Evolutionary conservation across 2,797 vertebrate species (phyloP).

Genomic region (Muscicapa comitata): DNA sequence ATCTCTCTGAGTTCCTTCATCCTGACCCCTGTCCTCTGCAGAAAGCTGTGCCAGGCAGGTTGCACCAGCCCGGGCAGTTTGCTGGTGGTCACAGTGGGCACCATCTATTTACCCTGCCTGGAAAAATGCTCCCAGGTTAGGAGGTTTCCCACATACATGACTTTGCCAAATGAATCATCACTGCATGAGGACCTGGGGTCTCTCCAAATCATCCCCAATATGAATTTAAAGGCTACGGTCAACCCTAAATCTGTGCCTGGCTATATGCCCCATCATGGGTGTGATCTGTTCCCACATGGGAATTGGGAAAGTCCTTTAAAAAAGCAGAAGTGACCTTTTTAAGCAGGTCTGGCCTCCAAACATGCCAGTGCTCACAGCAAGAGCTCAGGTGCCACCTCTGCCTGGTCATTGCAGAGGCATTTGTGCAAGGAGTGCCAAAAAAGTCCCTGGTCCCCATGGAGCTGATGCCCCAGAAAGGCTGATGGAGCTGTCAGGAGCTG

Average conservation of each 20-base stretch:
- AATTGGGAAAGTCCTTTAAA: background rate
- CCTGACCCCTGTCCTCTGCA: background rate
- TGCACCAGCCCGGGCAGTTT: background rate
- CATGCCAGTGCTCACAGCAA: background rate
- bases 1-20: background rate
- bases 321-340: background rate
- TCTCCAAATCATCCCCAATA: background rate
- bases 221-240: background rate
- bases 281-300: background rate
- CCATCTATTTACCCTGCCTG: background rate
- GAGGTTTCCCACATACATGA: rapidly evolving
- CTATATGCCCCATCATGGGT: background rate
- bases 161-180: background rate
- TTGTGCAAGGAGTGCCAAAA: background rate
- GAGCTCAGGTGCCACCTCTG: background rate
- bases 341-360: background rate
- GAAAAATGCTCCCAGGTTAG: background rate
- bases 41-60: background rate
- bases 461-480: background rate
- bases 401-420: background rate
- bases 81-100: background rate
- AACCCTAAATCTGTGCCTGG: background rate
- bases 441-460: background rate
- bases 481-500: background rate
- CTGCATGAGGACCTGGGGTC: background rate